Base-by-base conservation (phyloP, 2,888 invertebrate species). In the Phoronis australis region DNA sequence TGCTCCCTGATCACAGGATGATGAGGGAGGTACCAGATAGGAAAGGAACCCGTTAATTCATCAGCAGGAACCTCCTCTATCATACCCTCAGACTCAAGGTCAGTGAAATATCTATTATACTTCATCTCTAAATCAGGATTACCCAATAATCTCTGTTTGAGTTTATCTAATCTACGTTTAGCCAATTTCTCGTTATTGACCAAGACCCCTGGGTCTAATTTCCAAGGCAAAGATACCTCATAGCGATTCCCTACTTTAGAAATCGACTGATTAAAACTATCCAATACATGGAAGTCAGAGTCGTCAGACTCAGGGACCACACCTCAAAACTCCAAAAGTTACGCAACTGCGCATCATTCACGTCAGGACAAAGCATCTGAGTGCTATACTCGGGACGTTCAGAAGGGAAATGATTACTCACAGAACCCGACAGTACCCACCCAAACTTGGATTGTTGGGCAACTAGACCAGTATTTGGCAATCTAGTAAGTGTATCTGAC, bases 11-110 rank as follows among this genome's bases (percentile, higher is more conserved):
- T 26, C 4, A 48, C 51, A 24, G 51, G 51, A 20, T 40, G 25
- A 23, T 51, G 51, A 18, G 51, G 51, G n/a, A 47, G n/a, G 39
- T 51, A 47, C 21, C 40, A 48, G 6, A 37, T 35, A n/a, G 50
- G 31, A 5, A 38, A 15, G 9, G 31, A 15, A 9, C 9, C 9
- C 31, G 9, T 15, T 12, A 15, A 31, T 15, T 12, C 31, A 31
- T 31, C 15, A 15, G 31, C 9, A 31, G 15, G 9, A 31, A 31
- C 31, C 15, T 31, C 9, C 15, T 31, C 31, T 12, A 31, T 31
- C 9, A 31, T 12, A 31, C 31, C 31, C 9, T 31, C 15, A 12
- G 9, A 9, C 9, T 12, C 9, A 15, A 12, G 15, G 9, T 31
- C 31, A 31, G 9, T 31, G 9, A 31, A 31, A 15, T 12, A 9